Conservation (phyloP, 2,797 vertebrate genomes). For the Sebastes melanostomus region DNA sequence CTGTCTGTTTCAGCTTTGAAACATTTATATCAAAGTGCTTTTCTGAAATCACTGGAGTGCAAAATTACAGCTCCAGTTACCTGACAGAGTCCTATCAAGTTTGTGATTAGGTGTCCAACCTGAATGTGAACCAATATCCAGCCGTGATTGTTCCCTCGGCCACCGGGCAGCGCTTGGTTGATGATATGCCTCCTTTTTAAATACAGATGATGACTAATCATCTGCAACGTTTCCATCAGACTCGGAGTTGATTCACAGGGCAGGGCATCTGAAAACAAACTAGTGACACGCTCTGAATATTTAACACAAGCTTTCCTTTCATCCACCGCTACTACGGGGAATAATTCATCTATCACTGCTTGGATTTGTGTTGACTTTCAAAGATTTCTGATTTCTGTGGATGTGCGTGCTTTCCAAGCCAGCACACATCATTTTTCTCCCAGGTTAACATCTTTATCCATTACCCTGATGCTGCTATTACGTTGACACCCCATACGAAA, state of each 20-base stretch:
- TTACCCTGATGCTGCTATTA: conserved; percentile 28
- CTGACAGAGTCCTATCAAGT: conserved; percentile 64
- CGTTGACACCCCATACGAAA: conserved; percentile 38
- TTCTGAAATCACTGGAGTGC: conserved; percentile 61
- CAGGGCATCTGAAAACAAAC: conserved; percentile 11
- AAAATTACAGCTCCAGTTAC: conserved; percentile 73
- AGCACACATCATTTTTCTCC: conserved; percentile 5
- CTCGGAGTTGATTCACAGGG: background rate
- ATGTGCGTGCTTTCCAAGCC: background rate
- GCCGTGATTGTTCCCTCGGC: conserved; percentile 37
- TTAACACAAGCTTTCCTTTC: background rate
- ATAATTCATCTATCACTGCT: background rate
- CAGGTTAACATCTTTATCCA: conserved; percentile 38
- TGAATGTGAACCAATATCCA: conserved; percentile 53
- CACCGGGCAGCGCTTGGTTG: conserved; percentile 8
- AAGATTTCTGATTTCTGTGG: background rate
- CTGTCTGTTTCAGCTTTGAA: conserved; percentile 60
- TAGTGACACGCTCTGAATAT: conserved; percentile 9
- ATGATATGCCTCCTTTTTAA: conserved; percentile 40
- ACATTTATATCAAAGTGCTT: conserved; percentile 69
- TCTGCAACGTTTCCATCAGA: conserved; percentile 24
- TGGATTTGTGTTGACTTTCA: background rate
- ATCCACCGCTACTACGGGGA: background rate
- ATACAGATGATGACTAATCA: conserved; percentile 56
- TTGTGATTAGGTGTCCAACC: conserved; percentile 61